These are phyloP conservation scores for Scelioninae gen. 1 DNA, from an alignment of 2,888 invertebrate genomes.

Conservation along the genomic window DNA sequence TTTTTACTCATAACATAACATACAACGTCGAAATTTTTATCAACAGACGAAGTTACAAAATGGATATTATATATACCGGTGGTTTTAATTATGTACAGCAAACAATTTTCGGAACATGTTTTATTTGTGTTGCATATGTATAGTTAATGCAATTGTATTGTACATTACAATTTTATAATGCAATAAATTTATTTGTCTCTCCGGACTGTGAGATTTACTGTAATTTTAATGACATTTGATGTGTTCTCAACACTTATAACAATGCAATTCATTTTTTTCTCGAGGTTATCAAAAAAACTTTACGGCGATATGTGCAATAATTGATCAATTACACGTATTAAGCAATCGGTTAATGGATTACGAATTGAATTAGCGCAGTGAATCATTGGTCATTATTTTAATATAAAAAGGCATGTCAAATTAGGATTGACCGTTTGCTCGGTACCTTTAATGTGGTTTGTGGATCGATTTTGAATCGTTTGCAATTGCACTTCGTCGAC, in stretches of 20 bases:
- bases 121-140: too few relatives aligned
- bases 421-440: constrained; percentile 42
- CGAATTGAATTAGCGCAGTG: constrained; percentile 12
- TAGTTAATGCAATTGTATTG: too few relatives aligned
- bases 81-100: too few relatives aligned
- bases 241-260: not conserved
- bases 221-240: too few relatives aligned
- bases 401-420: constrained; percentile 24
- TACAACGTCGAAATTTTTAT: too few relatives aligned
- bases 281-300: constrained; percentile 26
- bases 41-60: too few relatives aligned
- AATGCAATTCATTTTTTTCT: constrained; percentile 37
- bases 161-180: too few relatives aligned
- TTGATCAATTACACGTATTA: constrained; percentile 43
- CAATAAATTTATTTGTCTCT: too few relatives aligned
- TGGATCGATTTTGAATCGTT: constrained; percentile 14
- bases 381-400: constrained; percentile 50
- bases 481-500: constrained; percentile 45
- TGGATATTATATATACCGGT: too few relatives aligned
- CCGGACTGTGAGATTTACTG: too few relatives aligned
- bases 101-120: too few relatives aligned
- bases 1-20: too few relatives aligned
- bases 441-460: constrained; percentile 13
- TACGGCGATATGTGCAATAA: constrained; percentile 31
- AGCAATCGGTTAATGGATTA: constrained; percentile 43